These are phyloP conservation scores for Uria aalge DNA, from an alignment of 2,113 vertebrate genomes.

Conservation along the genomic window DNA sequence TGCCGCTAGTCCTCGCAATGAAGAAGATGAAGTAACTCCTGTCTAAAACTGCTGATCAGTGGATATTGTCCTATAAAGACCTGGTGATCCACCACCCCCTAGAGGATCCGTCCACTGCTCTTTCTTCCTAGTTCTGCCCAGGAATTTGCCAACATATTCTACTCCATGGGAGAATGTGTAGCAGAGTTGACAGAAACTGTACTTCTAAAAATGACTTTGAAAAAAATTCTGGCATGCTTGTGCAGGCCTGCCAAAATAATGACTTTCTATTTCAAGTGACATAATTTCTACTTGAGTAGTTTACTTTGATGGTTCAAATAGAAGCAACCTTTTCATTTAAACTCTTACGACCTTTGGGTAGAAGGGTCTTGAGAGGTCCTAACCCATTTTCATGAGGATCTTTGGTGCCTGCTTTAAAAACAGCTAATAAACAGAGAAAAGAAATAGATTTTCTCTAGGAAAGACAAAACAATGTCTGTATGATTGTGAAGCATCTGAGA, in stretches of 20 bases:
- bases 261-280: not conserved
- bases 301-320: not conserved
- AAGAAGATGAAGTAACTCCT: not conserved
- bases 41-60: not conserved
- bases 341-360: not conserved
- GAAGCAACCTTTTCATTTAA: not conserved
- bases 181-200: not conserved
- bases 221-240: not conserved
- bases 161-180: not conserved
- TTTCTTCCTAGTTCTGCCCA: not conserved
- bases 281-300: not conserved
- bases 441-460: not conserved
- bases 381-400: not conserved
- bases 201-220: not conserved
- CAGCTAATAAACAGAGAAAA: not conserved
- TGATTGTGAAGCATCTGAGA: not conserved
- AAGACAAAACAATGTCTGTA: not conserved
- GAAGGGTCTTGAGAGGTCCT: not conserved
- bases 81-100: not conserved
- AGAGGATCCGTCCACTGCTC: not conserved
- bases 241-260: not conserved
- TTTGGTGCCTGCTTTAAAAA: not conserved
- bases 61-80: not conserved
- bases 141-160: not conserved
- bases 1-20: not conserved